Percentiles rank a stretch among this genome's conserved stretches.
These are phyloP conservation scores for Artibeus lituratus DNA, from an alignment of 2,797 vertebrate species.

Conservation along the genomic window DNA sequence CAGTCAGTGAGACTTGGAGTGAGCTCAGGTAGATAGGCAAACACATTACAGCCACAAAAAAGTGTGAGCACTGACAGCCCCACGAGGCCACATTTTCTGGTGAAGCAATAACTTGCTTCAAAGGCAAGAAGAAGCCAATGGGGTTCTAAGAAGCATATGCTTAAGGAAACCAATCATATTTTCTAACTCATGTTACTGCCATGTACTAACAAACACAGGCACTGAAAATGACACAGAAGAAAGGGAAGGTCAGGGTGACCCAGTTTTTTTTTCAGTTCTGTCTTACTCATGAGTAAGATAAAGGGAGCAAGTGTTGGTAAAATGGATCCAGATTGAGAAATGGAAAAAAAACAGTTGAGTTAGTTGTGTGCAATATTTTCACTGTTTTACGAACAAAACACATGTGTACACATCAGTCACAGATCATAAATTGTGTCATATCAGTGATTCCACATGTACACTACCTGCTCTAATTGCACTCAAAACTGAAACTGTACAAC, in stretches of 20 bases:
- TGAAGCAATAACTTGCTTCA: background rate
- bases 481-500: background rate
- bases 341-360: background rate
- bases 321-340: background rate
- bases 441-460: background rate
- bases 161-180: background rate
- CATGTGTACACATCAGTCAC: background rate
- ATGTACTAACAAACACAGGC: accelerated
- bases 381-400: background rate
- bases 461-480: background rate
- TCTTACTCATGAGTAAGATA: background rate
- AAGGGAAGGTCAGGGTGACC: background rate
- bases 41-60: background rate
- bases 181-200: background rate
- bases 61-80: background rate
- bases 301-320: background rate
- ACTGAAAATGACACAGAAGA: background rate
- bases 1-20: background rate
- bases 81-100: background rate
- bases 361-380: background rate
- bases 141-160: background rate
- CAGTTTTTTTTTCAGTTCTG: background rate
- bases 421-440: background rate
- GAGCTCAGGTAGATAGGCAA: background rate
- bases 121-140: background rate